Evolutionary conservation across 2,888 invertebrate species (phyloP), one percentile per base, ranked within the genome.

Genomic region (Aquatica leii): DNA sequence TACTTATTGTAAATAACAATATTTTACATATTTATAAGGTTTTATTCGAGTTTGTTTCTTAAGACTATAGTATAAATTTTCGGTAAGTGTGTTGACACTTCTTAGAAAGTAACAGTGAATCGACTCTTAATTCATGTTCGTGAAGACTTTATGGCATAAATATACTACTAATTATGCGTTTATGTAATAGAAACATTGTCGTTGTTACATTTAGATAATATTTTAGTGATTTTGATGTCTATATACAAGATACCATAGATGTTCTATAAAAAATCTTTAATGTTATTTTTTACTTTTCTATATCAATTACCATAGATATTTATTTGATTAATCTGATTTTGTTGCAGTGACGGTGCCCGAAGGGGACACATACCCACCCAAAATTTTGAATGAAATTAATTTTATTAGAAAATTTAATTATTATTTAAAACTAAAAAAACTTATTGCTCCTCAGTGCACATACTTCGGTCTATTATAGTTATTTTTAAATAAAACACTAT

Each of bases 171-270:
- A 68, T 66, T 72, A 73, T 67, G 76, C 76, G 77, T 77, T 78
- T 77, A 77, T 77, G 77, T 78, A 76, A 74, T 78, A 78, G 76
- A 75, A 71, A 72, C 71, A 72, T 74, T 72, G 71, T 73, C 60
- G 60, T 78, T 78, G 78, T 79, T 78, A 79, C 72, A 77, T 73
- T 77, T 79, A 79, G 79, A 77, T 73, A 78, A 78, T 78, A 73
- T 79, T 78, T 79, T 77, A 78, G 78, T 78, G 74, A 75, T 77
- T 78, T 77, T 78, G 76, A 77, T 76, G 77, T 78, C 73, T 67
- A 62, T 68, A 69, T 62, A 66, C 65, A 65, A 71, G 69, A 68
- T 71, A n/a, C n/a, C n/a, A n/a, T n/a, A n/a, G n/a, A n/a, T n/a
- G n/a, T n/a, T n/a, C n/a, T n/a, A n/a, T n/a, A n/a, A n/a, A n/a